Base-by-base conservation (phyloP, 2,888 invertebrate species). In the Meandrusa payeni region DNA sequence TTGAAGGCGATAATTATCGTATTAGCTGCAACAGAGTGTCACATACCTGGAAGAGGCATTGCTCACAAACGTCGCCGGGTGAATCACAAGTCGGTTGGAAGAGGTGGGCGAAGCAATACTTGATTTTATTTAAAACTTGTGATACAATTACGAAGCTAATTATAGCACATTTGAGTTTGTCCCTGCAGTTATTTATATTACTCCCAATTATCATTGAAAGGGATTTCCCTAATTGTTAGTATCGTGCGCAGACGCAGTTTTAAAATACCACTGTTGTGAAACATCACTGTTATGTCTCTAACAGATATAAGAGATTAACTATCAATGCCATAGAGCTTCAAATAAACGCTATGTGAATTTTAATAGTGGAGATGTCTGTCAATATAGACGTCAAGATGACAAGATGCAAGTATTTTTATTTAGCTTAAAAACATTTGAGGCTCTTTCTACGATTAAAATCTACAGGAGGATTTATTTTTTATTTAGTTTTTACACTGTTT, bases 71-170 rank as follows among this genome's bases (percentile, higher is more conserved):
- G 57, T 53, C 59, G 52, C 50, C 41, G 46, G 36, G 50, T 78
- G 77, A 77, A 56, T 76, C 79, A 78, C 55, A 55, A 38, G 40
- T 49, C 51, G 51, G 48, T 52, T 46, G 49, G 51, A 61, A 66
- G 50, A 52, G 62, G 76, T 75, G 77, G 79, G 78, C 77, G 76
- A 63, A 68, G 60, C 66, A 55, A 71, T 69, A 64, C 61, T 52
- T 61, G 46, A 69, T 73, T 79, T 77, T 77, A 77, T 78, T 76
- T 77, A 73, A 44, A 66, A 57, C 61, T 57, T 67, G 65, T 72
- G 73, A 73, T 68, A 73, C 74, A 75, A 76, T 70, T 68, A 67
- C 64, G 60, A 54, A 24, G 59, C 58, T 74, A 72, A 67, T 65
- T 65, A 69, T 78, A 75, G 64, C 56, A 28, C 50, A 36, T 46